Evolutionary conservation across 2,888 invertebrate genomes (phyloP), one percentile per base, ranked within the genome.

Genomic region (Octodonta nipae): DNA sequence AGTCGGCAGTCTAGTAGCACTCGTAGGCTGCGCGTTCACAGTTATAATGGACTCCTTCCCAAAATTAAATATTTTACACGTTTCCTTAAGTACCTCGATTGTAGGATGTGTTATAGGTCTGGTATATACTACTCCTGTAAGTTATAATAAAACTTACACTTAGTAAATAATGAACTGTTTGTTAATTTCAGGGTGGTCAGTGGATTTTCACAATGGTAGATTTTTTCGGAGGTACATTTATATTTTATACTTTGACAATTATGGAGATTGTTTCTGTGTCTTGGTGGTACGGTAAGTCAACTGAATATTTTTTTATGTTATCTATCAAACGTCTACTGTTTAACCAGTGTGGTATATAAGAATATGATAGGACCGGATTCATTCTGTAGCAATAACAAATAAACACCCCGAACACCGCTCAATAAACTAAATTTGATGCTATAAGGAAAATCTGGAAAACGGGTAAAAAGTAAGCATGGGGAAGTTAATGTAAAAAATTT

Each of bases 111-210:
- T 68, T 0, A 40, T 75, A 26, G 79, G 83, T 8, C 64, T 82
- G 6, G 55, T 81, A 24, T 84, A 82, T 49, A 67, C 80, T 3
- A 83, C 83, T 5, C 83, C 82, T 37, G 83, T 83, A 61, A 65
- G 68, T 43, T 38, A n/a, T 15, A 14, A 13, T 15, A 14, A 3
- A 20, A n/a, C n/a, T n/a, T 5, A 5, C 11, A 30, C 8, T 22
- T 22, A 30, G 5, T n/a, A 15, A 22, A 8, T 24, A 17, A 15
- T n/a, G n/a, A n/a, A n/a, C n/a, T n/a, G n/a, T n/a, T n/a, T n/a
- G n/a, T n/a, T n/a, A n/a, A n/a, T 54, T 55, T 29, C 38, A 73
- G 73, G 73, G 72, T 14, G 74, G 75, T 1, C 70, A 71, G 52
- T 71, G 66, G 54, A 67, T 74, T 15, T 52, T 73, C 29, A 68